Base-by-base conservation (phyloP, 1,140 invertebrate genomes). In the Plectrocnemia conspersa region DNA sequence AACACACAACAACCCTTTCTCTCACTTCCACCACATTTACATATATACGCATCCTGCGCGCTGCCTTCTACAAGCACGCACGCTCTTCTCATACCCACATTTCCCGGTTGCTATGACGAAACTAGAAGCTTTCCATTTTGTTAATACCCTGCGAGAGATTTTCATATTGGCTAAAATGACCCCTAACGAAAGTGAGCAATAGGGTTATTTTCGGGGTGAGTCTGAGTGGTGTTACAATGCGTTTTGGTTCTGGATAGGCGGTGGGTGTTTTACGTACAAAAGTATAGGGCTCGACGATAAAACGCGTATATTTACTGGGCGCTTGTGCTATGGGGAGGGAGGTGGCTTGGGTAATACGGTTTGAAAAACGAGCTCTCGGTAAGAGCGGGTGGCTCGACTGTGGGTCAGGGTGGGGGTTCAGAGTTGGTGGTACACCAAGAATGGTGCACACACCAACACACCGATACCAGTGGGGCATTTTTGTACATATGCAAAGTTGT, bases 401-500 rank as follows among this genome's bases (percentile, higher is more conserved):
- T 16, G 40, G 53, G 15, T 35, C 45, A 48, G 22, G 52, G 57
- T 9, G 48, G 38, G 36, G 48, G 29, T 36, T 10, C 33, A 11
- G 19, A 18, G 44, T 32, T 35, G 46, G 35, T 19, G 29, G 15
- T 7, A 32, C 7, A 18, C 13, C 16, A 19, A 2, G 25, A 33
- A 33, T 18, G 40, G 40, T 22, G 19, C 4, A 44, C 13, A 7
- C 35, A 15, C 35, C n/a, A n/a, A 38, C 35, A 38, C 35, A 38
- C 13, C 11, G 11, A 16, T 22, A 7, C n/a, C 21, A 23, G 41
- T 44, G 41, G 41, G 36, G 54, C 49, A 46, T 61, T 61, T 61
- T 61, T 61, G 58, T 55, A 59, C 58, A 53, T 56, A 59, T 55
- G 58, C 54, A 59, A 59, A 59, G 58, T 56, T 59, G 58, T 59